Evolutionary conservation across 2,888 invertebrate species (phyloP), one percentile per base, ranked within the genome.

Genomic region (Biston stratarius): DNA sequence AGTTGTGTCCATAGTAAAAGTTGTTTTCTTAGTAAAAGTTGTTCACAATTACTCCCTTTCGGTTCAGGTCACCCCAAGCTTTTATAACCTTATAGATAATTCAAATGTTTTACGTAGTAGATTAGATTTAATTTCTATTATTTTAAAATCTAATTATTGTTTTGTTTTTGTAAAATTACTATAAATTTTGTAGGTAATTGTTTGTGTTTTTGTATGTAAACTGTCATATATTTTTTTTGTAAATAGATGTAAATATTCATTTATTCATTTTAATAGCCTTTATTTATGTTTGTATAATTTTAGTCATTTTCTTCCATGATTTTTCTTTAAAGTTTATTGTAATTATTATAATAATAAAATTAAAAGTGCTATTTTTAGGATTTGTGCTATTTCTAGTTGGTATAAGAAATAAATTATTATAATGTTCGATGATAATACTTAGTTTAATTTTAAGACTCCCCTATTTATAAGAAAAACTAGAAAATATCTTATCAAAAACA

Each of bases 331-430:
- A 61, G n/a, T 64, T 71, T 67, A 65, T 67, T 59, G 57, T 69
- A 67, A 70, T 69, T 72, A 70, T 45, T 58, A 60, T 57, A 15
- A 59, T 36, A 33, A 36, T 38, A 55, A 24, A 52, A 42, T 48
- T 52, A 36, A 34, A 57, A 36, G 57, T 48, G 38, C 48, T 61
- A 61, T 34, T 61, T 61, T 6, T 34, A 65, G 53, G 34, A 52
- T 45, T 47, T 67, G 62, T 67, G 64, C 67, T 73, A 70, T 65
- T 64, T 58, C 14, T 69, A 71, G 61, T 57, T 63, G 12, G 15
- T 70, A 58, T 61, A 58, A 70, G 68, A 73, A 73, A 71, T 69
- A 73, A 71, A 73, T 69, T 69, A 71, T 60, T 48, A 52, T 68
- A 61, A 66, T 40, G 62, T 65, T 65, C 62, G 62, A 58, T 7